Base-by-base conservation (phyloP, 2,888 invertebrate genomes). In the Ophion costatus region DNA sequence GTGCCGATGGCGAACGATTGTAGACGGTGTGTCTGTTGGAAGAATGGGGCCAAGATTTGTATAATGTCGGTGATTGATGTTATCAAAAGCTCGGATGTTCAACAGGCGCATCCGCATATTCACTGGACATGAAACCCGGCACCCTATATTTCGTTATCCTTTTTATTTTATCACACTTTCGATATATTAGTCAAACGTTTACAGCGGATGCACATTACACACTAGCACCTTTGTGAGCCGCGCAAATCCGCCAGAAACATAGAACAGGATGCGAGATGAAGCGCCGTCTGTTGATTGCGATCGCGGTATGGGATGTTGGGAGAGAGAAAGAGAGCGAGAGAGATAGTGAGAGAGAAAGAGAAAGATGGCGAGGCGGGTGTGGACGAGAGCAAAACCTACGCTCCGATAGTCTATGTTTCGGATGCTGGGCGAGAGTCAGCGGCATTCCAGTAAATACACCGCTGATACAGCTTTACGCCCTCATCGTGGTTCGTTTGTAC, bases 131-230 rank as follows among this genome's bases (percentile, higher is more conserved):
- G 6, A 38, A 69, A 64, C 24, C 64, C 38, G 33, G 14, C 14
- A 38, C 51, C 33, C 45, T 75, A 71, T 20, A 42, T n/a, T 22
- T 24, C 56, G 45, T 14, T 42, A 33, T 22, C 29, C n/a, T 33
- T 42, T 33, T 77, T 24, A 63, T 64, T 82, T 82, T 77, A 82
- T 77, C 71, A 82, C 67, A 77, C 57, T 63, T 77, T 77, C 71
- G 57, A 71, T 66, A 59, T 20, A 70, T 71, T 57, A 57, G 57
- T 17, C 17, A 24, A 63, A 42, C 42, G 64, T 24, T 38, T 22
- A 51, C 42, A 63, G 33, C 59, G 64, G 71, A 82, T 77, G 57
- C 71, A 66, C 29, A 70, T 78, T 71, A 70, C 57, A 57, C 59
- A 45, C 61, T 61, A 61, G 78, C 29, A 24, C 69, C 42, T 66